Base-by-base conservation (phyloP, 2,113 vertebrate genomes). In the Sturnus vulgaris region DNA sequence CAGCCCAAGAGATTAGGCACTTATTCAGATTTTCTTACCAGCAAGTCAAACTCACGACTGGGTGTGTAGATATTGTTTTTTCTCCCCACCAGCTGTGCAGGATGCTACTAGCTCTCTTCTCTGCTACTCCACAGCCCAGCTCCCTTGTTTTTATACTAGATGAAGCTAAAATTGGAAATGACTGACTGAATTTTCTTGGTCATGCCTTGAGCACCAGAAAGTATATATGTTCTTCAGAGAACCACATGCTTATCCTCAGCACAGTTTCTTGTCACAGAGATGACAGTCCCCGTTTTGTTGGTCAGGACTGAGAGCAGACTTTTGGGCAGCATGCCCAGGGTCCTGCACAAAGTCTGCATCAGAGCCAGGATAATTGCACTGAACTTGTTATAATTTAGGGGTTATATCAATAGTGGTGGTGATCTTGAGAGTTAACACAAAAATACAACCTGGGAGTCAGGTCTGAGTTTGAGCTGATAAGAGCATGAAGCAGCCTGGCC, bases 391-490 rank as follows among this genome's bases (percentile, higher is more conserved):
- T 31, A 75, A 70, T 78, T 66, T 78, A 52, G 2, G 5, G 31
- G 30, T 82, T 84, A 52, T 76, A 44, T 78, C 77, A 83, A 64
- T 76, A 72, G 22, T n/a, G 64, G 49, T 30, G 28, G 17, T 27
- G 35, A 71, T 89, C 39, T 68, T 49, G 65, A 84, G 77, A 90
- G 40, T 56, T 88, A 68, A 68, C 66, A 81, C 31, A 71, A 94
- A 90, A 2, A 35, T 44, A 75, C 60, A 81, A 23, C 42, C 88
- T 93, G 65, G 37, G 52, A 83, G 16, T 80, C 73, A 55, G 60
- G 52, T 42, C 73, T 71, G 78, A 89, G 31, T 76, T 76, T 22
- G 49, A 75, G 53, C 69, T 89, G 73, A 72, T 91, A 94, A 89
- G 40, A 64, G 7, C 28, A 46, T 39, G 72, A 91, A 91, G 72